A percentile compares a stretch with the other conserved stretches of the same genome.
phyloP scores from a whole-genome alignment of 2,113 vertebrate genomes.

The Fulmarus glacialis region DNA sequence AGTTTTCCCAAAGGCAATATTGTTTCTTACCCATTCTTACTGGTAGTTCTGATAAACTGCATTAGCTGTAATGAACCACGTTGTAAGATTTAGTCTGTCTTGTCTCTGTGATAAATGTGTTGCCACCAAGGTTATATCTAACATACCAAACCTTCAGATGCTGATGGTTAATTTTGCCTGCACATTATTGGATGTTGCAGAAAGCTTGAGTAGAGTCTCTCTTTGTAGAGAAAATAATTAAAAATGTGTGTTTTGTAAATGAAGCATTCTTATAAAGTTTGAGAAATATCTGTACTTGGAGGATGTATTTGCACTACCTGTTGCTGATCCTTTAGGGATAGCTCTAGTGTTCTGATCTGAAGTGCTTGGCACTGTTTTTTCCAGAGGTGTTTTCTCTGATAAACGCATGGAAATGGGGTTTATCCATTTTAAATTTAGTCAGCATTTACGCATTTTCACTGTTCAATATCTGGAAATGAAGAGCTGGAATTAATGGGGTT shows the following conservation, averaged over 20 bases:
- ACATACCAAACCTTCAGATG: not conserved
- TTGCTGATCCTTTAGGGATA: not conserved
- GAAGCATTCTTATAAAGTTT: not conserved
- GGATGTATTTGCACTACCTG: not conserved
- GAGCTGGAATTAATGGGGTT: not conserved
- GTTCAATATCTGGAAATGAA: not conserved
- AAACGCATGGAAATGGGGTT: not conserved
- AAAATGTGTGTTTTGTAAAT: not conserved
- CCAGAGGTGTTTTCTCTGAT: not conserved
- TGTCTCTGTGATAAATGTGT: not conserved
- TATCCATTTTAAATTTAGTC: not conserved
- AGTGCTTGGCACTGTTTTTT: fast-evolving
- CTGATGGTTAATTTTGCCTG: not conserved
- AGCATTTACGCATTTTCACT: not conserved
- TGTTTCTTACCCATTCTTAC: not conserved
- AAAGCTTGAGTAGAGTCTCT: not conserved
- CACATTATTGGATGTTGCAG: not conserved
- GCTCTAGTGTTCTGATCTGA: not conserved
- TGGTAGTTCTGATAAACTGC: not conserved
- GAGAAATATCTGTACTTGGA: not conserved
- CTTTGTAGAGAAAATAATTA: not conserved
- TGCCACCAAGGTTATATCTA: not conserved
- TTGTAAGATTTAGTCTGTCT: not conserved
- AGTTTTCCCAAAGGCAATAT: not conserved
- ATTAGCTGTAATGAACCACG: not conserved